Percentiles rank a stretch among this genome's conserved stretches.
phyloP scores from a whole-genome alignment of 2,113 vertebrate genomes.

The Xenopus borealis region DNA sequence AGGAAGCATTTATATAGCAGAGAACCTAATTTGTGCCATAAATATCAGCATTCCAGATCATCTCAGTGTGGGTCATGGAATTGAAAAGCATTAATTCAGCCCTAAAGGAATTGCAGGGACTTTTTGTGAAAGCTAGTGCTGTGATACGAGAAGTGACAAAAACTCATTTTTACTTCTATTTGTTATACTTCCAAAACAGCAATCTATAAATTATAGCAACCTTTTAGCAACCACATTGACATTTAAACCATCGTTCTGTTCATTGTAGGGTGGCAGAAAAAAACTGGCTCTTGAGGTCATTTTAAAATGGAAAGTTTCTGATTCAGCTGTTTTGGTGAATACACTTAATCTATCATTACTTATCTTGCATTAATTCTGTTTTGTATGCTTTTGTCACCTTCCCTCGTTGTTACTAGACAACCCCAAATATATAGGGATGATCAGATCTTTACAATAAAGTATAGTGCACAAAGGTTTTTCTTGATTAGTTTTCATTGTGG shows the following conservation, averaged over 20 bases:
- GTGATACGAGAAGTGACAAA: constrained; percentile 19
- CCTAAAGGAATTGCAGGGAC: neutral
- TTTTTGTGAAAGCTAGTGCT: constrained; percentile 1
- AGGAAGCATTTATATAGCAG: neutral
- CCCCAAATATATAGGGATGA: too few species aligned
- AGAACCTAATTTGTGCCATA: neutral
- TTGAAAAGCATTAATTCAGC: neutral
- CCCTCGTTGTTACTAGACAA: too few species aligned
- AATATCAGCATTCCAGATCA: neutral
- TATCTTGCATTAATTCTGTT: too few species aligned
- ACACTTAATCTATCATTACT: too few species aligned
- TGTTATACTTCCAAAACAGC: constrained; percentile 5
- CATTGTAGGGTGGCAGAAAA: neutral
- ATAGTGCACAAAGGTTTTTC: too few species aligned
- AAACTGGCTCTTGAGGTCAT: neutral
- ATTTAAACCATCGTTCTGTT: constrained; percentile 15
- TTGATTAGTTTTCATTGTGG: too few species aligned
- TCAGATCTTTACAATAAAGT: too few species aligned
- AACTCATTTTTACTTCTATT: neutral
- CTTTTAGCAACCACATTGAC: constrained; percentile 31
- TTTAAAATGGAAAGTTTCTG: neutral
- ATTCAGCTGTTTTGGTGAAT: too few species aligned
- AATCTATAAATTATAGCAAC: constrained; percentile 23
- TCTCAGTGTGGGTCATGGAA: neutral
- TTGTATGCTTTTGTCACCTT: too few species aligned